Evolutionary conservation across 2,797 vertebrate genomes (phyloP).

Genomic region (Enteromius treurensis): DNA sequence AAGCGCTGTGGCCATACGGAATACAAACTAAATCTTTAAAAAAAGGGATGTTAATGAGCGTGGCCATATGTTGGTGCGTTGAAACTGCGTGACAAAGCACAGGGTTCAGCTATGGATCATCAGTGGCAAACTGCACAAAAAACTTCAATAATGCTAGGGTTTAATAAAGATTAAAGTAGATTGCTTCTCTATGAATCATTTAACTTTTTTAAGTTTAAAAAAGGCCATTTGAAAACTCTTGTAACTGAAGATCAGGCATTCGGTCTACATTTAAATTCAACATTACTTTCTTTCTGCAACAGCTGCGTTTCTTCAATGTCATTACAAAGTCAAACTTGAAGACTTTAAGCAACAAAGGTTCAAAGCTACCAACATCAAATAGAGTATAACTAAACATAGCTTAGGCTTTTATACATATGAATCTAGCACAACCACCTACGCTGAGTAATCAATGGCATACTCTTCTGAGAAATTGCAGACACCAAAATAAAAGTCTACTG

Average conservation of each 20-base stretch:
- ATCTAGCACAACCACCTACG: neutral
- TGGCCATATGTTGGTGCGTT: slow-evolving; percentile 1
- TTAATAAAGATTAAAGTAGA: neutral
- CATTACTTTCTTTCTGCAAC: neutral
- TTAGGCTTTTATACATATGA: neutral
- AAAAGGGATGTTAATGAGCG: slow-evolving; percentile 21
- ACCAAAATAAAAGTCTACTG: neutral
- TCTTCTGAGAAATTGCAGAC: neutral
- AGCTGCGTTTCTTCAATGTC: neutral
- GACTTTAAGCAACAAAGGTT: neutral
- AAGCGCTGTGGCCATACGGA: slow-evolving; percentile 7
- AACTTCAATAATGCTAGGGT: neutral
- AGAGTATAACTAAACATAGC: neutral
- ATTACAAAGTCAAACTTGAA: slow-evolving; percentile 10
- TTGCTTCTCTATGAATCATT: neutral
- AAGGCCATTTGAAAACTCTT: neutral
- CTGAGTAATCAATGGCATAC: neutral
- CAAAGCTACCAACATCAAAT: neutral
- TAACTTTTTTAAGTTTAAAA: neutral
- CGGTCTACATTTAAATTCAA: neutral
- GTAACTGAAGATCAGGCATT: neutral
- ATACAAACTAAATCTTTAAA: slow-evolving; percentile 19
- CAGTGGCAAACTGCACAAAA: slow-evolving; percentile 8
- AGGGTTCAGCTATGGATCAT: neutral
- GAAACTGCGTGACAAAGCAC: neutral